phyloP scores from a whole-genome alignment of 2,888 invertebrate species.

The Drosophila putrida region DNA sequence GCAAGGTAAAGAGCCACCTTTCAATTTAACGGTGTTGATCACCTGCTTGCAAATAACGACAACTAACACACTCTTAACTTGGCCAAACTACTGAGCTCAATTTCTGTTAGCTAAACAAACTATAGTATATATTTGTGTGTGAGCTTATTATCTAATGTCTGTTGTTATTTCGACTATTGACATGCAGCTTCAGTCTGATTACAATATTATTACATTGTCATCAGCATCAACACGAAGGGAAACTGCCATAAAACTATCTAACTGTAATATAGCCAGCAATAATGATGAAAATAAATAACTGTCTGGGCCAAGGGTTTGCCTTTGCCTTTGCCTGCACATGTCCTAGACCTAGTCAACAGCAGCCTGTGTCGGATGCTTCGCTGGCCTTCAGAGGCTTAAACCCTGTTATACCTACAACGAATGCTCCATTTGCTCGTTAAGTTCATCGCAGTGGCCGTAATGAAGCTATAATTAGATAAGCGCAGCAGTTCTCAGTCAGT shows the following conservation, averaged over 20 bases:
- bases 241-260: slow-evolving; percentile 26
- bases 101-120: slow-evolving; percentile 39
- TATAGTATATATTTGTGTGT: slow-evolving; percentile 9
- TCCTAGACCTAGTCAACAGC: slow-evolving; percentile 31
- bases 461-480: slow-evolving; percentile 82
- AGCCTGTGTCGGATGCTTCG: slow-evolving; percentile 12
- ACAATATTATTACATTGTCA: slow-evolving; percentile 55
- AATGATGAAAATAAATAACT: slow-evolving; percentile 61
- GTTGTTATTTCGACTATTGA: slow-evolving; percentile 49
- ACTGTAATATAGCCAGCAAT: slow-evolving; percentile 41
- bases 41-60: slow-evolving; percentile 34
- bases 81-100: slow-evolving; percentile 36
- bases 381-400: slow-evolving; percentile 36
- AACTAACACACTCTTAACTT: not conserved
- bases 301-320: slow-evolving; percentile 42
- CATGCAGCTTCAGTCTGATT: slow-evolving; percentile 40
- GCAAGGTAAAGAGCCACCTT: slow-evolving; percentile 45
- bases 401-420: slow-evolving; percentile 31
- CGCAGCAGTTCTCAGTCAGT: slow-evolving; percentile 34
- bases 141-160: slow-evolving; percentile 50
- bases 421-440: slow-evolving; percentile 56
- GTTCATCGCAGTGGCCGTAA: slow-evolving; percentile 69
- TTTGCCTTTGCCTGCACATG: slow-evolving; percentile 18
- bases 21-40: slow-evolving; percentile 49
- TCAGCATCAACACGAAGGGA: slow-evolving; percentile 27